Conservation (phyloP, 37 sponge, comb jelly and placozoan genomes). For the Tethya wilhelma region DNA sequence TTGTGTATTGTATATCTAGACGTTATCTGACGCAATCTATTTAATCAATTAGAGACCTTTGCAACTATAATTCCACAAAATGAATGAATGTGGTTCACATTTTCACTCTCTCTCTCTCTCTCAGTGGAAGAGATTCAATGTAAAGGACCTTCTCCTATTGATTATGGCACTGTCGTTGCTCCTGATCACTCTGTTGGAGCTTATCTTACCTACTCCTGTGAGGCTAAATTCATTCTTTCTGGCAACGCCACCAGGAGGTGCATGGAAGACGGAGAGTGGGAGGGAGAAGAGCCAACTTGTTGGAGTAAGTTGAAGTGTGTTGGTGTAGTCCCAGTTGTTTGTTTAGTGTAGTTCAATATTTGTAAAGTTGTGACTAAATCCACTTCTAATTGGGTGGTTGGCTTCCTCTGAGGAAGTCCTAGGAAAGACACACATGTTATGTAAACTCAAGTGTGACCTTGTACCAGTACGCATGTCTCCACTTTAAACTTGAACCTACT, state of each 20-base stretch:
- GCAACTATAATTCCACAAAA: too few species aligned
- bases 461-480: too few species aligned
- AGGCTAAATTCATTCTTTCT: slow-evolving; percentile 7
- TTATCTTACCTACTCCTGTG: slow-evolving; percentile 12
- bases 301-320: slow-evolving; percentile 30
- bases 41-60: not conserved
- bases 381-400: too few species aligned
- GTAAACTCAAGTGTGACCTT: too few species aligned
- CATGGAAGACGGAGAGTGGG: not conserved
- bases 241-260: slow-evolving; percentile 9
- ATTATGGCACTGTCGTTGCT: slow-evolving; percentile 2
- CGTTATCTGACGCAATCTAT: not conserved
- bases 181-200: not conserved
- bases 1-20: not conserved
- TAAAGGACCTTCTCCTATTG: slow-evolving; percentile 19
- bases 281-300: slow-evolving; percentile 34
- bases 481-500: too few species aligned
- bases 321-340: too few species aligned
- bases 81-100: too few species aligned
- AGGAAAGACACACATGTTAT: too few species aligned
- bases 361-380: too few species aligned
- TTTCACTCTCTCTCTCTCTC: not conserved
- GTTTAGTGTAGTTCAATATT: too few species aligned
- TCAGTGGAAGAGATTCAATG: not conserved
- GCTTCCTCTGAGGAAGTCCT: too few species aligned